Conservation (phyloP, 2,888 invertebrate genomes). For the Sabatieria punctata region DNA sequence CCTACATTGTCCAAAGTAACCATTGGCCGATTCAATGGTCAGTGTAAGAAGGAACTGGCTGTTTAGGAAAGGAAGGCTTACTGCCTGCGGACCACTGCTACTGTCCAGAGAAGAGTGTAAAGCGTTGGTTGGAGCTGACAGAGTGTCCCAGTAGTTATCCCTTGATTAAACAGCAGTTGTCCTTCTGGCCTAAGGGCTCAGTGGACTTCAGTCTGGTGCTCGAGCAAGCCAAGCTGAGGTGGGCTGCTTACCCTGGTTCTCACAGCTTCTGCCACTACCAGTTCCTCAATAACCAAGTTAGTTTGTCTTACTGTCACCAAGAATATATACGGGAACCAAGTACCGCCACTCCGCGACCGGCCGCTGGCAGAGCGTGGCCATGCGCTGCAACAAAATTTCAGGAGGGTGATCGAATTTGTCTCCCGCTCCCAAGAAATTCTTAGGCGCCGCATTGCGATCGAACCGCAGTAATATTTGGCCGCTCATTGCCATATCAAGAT, state of each 20-base stretch:
- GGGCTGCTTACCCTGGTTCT: slow-evolving; percentile 42
- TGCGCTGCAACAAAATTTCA: no score
- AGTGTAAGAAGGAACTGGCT: no score
- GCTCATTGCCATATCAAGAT: slow-evolving; percentile 9
- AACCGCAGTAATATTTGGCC: background rate
- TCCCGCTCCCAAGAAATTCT: no score
- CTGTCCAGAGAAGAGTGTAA: slow-evolving; percentile 51
- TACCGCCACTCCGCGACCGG: no score
- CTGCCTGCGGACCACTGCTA: slow-evolving; percentile 64
- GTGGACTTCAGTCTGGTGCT: slow-evolving; percentile 54
- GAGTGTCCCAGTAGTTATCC: slow-evolving; percentile 42
- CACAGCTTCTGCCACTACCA: slow-evolving; percentile 78
- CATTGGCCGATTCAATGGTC: background rate
- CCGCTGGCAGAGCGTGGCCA: no score
- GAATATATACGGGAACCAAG: no score
- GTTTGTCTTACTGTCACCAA: no score
- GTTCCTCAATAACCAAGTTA: slow-evolving; percentile 57
- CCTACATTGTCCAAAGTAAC: slow-evolving; percentile 47
- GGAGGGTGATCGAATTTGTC: no score
- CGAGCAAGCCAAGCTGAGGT: slow-evolving; percentile 47
- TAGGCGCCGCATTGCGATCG: no score
- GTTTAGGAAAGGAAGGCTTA: slow-evolving; percentile 38
- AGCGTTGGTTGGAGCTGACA: slow-evolving; percentile 50
- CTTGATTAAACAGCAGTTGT: slow-evolving; percentile 56
- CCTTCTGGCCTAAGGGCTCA: slow-evolving; percentile 42